Conservation (phyloP, 2,113 vertebrate species). For the Catharus fuscescens region DNA sequence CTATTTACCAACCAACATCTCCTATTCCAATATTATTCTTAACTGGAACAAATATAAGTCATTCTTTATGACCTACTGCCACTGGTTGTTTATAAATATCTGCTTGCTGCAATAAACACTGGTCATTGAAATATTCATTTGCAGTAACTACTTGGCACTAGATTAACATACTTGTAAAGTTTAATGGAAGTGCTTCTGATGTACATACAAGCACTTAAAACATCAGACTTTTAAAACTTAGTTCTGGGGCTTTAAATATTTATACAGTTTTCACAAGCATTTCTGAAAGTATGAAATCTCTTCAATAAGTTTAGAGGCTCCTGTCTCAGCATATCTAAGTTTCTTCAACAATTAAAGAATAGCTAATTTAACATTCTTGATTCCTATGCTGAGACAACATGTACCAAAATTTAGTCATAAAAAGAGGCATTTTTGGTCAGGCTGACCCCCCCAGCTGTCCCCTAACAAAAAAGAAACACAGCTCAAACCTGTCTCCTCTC, state of each 20-base stretch:
- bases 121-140: conserved; percentile 79
- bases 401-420: conserved; percentile 63
- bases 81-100: conserved; percentile 83
- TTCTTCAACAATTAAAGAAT: conserved; percentile 60
- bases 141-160: conserved; percentile 86
- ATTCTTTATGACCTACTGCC: conserved; percentile 63
- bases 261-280: conserved; percentile 72
- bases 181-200: conserved; percentile 73
- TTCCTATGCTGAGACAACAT: conserved; percentile 55
- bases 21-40: conserved; percentile 56
- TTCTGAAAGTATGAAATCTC: conserved; percentile 58
- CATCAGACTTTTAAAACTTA: conserved; percentile 68
- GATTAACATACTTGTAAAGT: conserved; percentile 76
- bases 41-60: conserved; percentile 60
- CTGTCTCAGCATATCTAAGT: conserved; percentile 65
- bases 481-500: conserved; percentile 37
- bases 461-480: conserved; percentile 41
- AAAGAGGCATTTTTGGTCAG: conserved; percentile 62
- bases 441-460: conserved; percentile 29
- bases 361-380: conserved; percentile 65
- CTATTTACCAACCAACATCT: conserved; percentile 64
- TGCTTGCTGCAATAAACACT: conserved; percentile 85
- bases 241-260: conserved; percentile 53
- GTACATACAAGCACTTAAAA: conserved; percentile 75
- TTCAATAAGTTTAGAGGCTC: conserved; percentile 70